Base-by-base conservation (phyloP, 2,113 vertebrate species). In the Scartelaos histophorus region DNA sequence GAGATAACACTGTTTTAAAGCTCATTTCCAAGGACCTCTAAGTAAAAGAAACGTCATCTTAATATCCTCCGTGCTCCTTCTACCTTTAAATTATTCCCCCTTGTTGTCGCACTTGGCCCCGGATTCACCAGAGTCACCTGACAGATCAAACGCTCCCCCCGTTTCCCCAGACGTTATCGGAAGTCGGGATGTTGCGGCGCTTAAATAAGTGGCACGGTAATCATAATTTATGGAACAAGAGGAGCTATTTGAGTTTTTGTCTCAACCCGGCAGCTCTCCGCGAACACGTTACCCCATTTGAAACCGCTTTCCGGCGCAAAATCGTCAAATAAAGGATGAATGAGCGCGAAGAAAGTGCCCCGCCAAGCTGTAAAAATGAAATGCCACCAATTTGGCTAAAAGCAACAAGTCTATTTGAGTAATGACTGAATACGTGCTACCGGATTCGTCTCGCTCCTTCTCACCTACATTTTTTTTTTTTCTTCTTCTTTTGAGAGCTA, bases 331-430 rank as follows among this genome's bases (percentile, higher is more conserved):
- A 72, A 80, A 80, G 70, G 65, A 72, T 77, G 82, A 80, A 81
- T 79, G 73, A 74, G 81, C 34, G 24, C 79, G 38, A 60, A 76
- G 38, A 80, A 74, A 49, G 60, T 38, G 79, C 72, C 73, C 13
- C 47, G 35, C 70, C 68, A 81, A 66, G 75, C 75, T 68, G 77
- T 68, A 67, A 82, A 61, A 89, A 84, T 79, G 25, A 83, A 89
- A 89, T 84, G 82, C 76, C 82, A 78, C 81, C 61, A 69, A 21
- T 76, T 38, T 69, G 35, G 89, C 86, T 83, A 67, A 86, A 80
- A 88, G 85, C 88, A 88, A 90, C 88, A 85, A 84, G 82, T 86
- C 79, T 65, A 43, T 81, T 76, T 78, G 78, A 88, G 77, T 71
- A 89, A 85, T 85, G 83, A 86, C 78, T 84, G 78, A 78, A 76